Conservation (phyloP, 2,888 invertebrate species). For the Chrysolina oricalcia region DNA sequence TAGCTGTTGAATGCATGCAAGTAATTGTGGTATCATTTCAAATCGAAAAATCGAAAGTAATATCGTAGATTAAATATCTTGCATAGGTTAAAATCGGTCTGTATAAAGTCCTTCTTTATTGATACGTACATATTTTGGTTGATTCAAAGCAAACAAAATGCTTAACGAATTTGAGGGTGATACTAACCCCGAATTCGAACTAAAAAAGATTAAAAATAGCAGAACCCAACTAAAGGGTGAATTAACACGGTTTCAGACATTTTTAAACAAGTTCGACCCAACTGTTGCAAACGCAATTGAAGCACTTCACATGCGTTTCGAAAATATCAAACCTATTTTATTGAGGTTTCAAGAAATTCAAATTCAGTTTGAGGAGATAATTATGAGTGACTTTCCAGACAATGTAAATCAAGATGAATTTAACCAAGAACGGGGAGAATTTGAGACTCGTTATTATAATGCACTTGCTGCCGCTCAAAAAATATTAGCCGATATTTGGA, state of each 20-base stretch:
- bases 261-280: background rate
- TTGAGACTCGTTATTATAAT: background rate
- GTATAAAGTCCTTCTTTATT: too few species aligned
- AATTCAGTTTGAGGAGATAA: background rate
- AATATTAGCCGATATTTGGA: background rate
- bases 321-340: background rate
- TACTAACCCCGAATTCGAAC: background rate
- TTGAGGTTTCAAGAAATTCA: slow-evolving; percentile 15
- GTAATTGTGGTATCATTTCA: background rate
- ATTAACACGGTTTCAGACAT: background rate
- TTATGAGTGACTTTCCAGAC: slow-evolving; percentile 10
- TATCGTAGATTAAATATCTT: too few species aligned
- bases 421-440: background rate
- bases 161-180: background rate
- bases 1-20: too few species aligned
- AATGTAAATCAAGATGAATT: background rate
- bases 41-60: background rate
- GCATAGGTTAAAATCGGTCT: too few species aligned
- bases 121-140: too few species aligned
- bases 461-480: background rate
- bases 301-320: too few species aligned
- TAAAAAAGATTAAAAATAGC: slow-evolving; percentile 7
- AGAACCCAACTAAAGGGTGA: slow-evolving; percentile 11
- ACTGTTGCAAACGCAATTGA: background rate
- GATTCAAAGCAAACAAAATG: background rate